Percentiles rank a stretch among this genome's conserved stretches.
Evolutionary conservation across 1,140 invertebrate genomes (phyloP).

Genomic region (Coptotermes formosanus): DNA sequence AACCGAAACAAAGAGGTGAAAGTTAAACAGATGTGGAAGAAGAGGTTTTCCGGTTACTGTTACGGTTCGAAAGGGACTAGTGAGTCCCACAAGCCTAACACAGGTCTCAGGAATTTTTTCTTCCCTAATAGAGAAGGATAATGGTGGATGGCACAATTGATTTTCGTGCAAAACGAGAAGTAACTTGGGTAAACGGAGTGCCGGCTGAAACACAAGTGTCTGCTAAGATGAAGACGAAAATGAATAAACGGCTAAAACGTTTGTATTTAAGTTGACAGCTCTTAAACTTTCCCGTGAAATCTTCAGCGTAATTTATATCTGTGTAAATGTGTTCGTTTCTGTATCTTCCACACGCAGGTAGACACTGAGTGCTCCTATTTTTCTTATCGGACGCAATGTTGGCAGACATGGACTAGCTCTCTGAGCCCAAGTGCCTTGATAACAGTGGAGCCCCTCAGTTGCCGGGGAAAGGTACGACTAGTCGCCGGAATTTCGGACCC

Average conservation of each 20-base stretch:
- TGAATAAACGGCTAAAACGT: not conserved
- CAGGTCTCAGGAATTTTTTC: not conserved
- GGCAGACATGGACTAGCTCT: not conserved
- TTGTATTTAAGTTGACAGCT: not conserved
- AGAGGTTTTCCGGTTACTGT: not conserved
- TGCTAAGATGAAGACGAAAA: not conserved
- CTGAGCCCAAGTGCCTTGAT: slow-evolving; percentile 2
- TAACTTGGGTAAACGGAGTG: not conserved
- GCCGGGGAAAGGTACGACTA: too few species aligned
- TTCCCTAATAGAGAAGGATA: not conserved
- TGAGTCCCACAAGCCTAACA: not conserved
- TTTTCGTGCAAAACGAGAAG: not conserved
- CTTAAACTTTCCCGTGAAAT: not conserved
- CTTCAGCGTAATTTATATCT: slow-evolving; percentile 6
- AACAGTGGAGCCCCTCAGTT: not conserved
- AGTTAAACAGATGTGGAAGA: not conserved
- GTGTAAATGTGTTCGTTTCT: not conserved
- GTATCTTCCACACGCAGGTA: not conserved
- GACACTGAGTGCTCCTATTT: not conserved
- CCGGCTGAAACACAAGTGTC: not conserved
- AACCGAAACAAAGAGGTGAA: not conserved
- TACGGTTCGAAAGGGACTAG: not conserved
- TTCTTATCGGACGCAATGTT: not conserved
- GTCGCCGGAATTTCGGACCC: too few species aligned
- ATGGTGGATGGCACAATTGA: not conserved